Evolutionary conservation across 2,113 vertebrate genomes (phyloP).

Genomic region (Bagarius yarrelli): DNA sequence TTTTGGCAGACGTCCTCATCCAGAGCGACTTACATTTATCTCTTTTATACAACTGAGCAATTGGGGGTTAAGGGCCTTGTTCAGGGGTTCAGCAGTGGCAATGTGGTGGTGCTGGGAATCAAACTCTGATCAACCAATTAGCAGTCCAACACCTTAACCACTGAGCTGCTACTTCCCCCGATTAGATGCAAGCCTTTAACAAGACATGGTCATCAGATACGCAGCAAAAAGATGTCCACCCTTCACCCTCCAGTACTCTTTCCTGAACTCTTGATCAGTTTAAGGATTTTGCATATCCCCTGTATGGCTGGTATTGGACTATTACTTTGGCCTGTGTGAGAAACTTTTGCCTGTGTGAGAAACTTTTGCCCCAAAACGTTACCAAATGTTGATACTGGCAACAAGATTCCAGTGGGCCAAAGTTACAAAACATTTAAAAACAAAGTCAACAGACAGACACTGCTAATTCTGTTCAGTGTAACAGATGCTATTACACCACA

Average conservation of each 20-base stretch:
- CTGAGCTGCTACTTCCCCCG: no score
- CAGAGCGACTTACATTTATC: no score
- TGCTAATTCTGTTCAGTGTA: neutral
- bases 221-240: neutral
- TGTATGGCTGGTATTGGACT: constrained; percentile 44
- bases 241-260: neutral
- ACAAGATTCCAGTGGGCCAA: neutral
- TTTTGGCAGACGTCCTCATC: no score
- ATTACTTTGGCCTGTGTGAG: constrained; percentile 38
- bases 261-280: neutral
- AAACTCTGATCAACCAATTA: no score
- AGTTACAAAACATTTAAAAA: neutral
- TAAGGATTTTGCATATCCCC: neutral
- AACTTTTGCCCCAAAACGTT: neutral
- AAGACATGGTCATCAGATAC: constrained; percentile 2
- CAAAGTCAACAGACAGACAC: neutral
- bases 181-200: no score
- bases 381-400: neutral
- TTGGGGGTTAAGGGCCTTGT: neutral
- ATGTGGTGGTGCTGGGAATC: no score
- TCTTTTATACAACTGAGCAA: no score
- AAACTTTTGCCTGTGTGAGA: constrained; percentile 25
- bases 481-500: constrained; percentile 3
- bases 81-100: neutral
- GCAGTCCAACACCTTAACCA: no score